These are phyloP conservation scores for Leucania comma DNA, from an alignment of 2,888 invertebrate species.

Conservation along the genomic window DNA sequence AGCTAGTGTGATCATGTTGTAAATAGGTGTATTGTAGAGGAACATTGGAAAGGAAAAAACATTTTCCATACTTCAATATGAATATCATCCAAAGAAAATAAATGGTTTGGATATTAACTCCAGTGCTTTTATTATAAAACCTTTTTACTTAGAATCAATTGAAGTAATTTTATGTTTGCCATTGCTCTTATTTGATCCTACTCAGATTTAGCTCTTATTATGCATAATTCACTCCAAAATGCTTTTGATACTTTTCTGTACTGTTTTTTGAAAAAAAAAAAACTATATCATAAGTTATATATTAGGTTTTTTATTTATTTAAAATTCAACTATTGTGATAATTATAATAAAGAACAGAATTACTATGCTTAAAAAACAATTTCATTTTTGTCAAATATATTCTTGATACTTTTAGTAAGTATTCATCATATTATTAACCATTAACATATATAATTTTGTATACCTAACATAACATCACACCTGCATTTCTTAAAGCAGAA, in stretches of 20 bases:
- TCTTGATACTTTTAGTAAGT: conserved; percentile 15
- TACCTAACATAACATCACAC: not conserved
- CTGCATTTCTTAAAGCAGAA: not conserved
- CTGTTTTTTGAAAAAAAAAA: conserved; percentile 9
- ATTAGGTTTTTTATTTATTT: conserved; percentile 50
- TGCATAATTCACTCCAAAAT: not conserved
- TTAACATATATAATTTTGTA: conserved; percentile 7
- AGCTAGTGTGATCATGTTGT: conserved; percentile 71
- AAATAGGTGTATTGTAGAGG: conserved; percentile 70
- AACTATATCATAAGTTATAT: conserved; percentile 17
- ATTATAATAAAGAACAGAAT: conserved; percentile 16
- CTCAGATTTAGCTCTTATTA: not conserved
- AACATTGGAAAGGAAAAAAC: conserved; percentile 66
- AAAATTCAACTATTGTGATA: conserved; percentile 24
- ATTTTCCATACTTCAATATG: conserved; percentile 73
- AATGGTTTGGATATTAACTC: conserved; percentile 73
- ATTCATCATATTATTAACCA: conserved; percentile 13
- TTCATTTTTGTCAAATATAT: conserved; percentile 18
- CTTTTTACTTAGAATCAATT: conserved; percentile 7
- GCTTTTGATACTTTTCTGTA: not conserved
- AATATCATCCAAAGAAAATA: conserved; percentile 76
- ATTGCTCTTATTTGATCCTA: conserved; percentile 2
- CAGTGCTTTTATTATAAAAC: conserved; percentile 47
- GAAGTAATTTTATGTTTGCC: not conserved
- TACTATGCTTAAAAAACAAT: conserved; percentile 17